Evolutionary conservation across 1,140 invertebrate genomes (phyloP).

Genomic region (Drosophila leontia): DNA sequence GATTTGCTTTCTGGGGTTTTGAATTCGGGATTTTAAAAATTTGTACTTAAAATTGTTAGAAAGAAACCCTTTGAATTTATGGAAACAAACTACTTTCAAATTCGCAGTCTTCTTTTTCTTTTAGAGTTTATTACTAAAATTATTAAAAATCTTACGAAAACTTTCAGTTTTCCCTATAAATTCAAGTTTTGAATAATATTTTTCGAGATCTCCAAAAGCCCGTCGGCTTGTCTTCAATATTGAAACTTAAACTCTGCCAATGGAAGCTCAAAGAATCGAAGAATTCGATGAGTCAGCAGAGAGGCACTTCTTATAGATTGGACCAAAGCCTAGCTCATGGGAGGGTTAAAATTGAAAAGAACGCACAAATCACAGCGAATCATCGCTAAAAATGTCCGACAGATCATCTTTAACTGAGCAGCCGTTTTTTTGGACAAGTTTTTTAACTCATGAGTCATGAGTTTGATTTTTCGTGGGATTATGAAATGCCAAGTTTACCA

Average conservation of each 20-base stretch:
- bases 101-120: background rate
- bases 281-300: slow-evolving; percentile 30
- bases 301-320: slow-evolving; percentile 15
- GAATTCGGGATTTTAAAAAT: too few species aligned
- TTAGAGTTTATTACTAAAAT: background rate
- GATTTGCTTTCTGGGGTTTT: background rate
- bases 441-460: slow-evolving; percentile 30
- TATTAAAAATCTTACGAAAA: background rate
- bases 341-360: slow-evolving; percentile 24
- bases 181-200: background rate
- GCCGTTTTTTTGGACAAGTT: slow-evolving; percentile 29
- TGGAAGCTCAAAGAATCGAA: background rate
- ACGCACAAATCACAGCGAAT: slow-evolving; percentile 39
- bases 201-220: slow-evolving; percentile 2
- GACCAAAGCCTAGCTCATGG: slow-evolving; percentile 21
- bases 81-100: background rate
- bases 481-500: slow-evolving; percentile 39
- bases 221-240: slow-evolving; percentile 21
- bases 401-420: slow-evolving; percentile 14
- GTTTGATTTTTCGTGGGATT: slow-evolving; percentile 24
- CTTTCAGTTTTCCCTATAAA: accelerated
- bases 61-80: background rate
- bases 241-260: background rate
- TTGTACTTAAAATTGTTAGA: background rate
- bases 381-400: slow-evolving; percentile 43